Evolutionary conservation across 2,888 invertebrate genomes (phyloP), one percentile per base, ranked within the genome.

Genomic region (Trichopria drosophilae): DNA sequence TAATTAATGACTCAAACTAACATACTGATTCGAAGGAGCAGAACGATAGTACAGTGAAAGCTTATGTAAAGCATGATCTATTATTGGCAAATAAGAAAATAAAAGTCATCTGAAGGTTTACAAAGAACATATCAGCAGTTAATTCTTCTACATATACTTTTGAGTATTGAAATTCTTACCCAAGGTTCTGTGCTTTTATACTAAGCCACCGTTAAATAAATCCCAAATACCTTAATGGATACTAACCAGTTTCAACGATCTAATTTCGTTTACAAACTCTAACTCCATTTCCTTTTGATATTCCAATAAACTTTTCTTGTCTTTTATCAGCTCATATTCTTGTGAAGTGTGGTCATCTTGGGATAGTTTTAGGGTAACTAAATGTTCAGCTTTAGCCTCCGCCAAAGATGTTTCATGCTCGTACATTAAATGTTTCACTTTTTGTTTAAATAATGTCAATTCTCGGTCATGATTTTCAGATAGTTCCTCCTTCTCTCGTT

Each of bases 351-450:
- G 87, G 63, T 90, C 88, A 72, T 93, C 91, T 76, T 93, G 88
- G 0, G 91, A 87, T 51, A 86, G 79, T 78, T 92, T 90, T 29
- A 94, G 74, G 4, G 90, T 85, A 2, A 89, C 87, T 78, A 90
- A 81, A 20, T 86, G 85, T 68, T 93, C 92, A 9, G 92, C 91
- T 68, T 91, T 87, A 43, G 89, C 80, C 68, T 93, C 90, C 0
- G 92, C 87, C 49, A 90, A 81, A 68, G 88, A 86, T 51, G 87
- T 87, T 69, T 92, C 89, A 68, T 94, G 93, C 69, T 95, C 94
- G 76, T 91, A 94, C 74, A 93, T 86, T 32, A 95, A 78, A 78
- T 93, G 92, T 69, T 95, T 95, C 51, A 94, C 90, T 79, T 92
- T 94, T 70, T 95, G 94, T 68, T 91, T 90, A 67, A 90, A 90